Conservation (phyloP, 2,797 vertebrate species). For the Anguilla pacifica region DNA sequence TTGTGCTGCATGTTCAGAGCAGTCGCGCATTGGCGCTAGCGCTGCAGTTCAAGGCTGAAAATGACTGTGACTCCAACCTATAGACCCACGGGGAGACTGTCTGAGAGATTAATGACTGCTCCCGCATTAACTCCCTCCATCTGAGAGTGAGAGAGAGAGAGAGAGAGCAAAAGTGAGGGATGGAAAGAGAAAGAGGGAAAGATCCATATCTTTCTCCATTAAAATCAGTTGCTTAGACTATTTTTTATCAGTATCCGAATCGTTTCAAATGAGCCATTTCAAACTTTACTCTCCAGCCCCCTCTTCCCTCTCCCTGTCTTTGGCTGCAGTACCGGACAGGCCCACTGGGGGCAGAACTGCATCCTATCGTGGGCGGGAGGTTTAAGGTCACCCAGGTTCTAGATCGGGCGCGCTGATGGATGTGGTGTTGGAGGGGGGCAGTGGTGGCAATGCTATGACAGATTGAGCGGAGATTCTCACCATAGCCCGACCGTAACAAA, state of each 20-base stretch:
- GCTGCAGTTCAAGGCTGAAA: constrained; percentile 1
- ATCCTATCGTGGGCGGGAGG: not conserved
- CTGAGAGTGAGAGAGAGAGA: constrained; percentile 10
- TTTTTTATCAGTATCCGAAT: not conserved
- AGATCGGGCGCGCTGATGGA: no score
- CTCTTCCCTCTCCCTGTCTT: not conserved
- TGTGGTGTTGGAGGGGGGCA: no score
- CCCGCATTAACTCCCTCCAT: constrained; percentile 68
- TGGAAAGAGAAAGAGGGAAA: not conserved
- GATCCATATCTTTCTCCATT: constrained; percentile 47
- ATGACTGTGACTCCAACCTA: constrained; percentile 62
- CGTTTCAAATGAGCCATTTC: not conserved
- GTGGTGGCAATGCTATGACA: no score
- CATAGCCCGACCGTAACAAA: not conserved
- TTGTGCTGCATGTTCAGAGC: not conserved
- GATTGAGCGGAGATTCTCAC: not conserved
- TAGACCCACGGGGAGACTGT: constrained; percentile 67
- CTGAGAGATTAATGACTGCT: constrained; percentile 72
- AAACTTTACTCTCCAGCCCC: not conserved
- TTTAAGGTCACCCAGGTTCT: not conserved
- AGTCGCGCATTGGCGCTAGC: not conserved
- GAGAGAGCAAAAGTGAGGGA: not conserved
- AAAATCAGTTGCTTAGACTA: constrained; percentile 28
- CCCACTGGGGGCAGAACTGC: not conserved
- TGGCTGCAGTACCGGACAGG: not conserved